These are phyloP conservation scores for Trypoxylus dichotomus DNA, from an alignment of 1,140 invertebrate genomes.

Conservation along the genomic window DNA sequence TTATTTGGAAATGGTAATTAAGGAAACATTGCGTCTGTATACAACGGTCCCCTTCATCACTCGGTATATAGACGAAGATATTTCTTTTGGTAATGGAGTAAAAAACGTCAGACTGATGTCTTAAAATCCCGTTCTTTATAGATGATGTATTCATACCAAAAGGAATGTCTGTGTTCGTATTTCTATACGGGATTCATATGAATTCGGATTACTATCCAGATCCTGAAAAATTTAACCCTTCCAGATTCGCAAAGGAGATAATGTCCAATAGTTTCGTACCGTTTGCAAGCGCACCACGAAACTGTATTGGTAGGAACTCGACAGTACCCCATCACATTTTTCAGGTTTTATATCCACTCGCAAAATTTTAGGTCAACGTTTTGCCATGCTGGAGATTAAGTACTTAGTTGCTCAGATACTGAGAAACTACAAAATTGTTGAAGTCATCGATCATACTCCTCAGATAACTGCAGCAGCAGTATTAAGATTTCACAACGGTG, in stretches of 20 bases:
- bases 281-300: constrained; percentile 70
- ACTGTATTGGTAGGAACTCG: constrained; percentile 64
- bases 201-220: constrained; percentile 67
- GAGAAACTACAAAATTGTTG: constrained; percentile 61
- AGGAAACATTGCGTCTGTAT: constrained; percentile 81
- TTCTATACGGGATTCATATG: constrained; percentile 66
- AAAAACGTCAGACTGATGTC: not conserved
- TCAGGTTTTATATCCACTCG: not conserved
- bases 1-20: constrained; percentile 79
- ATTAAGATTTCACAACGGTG: constrained; percentile 53
- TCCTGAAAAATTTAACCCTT: constrained; percentile 75
- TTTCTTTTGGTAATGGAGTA: not conserved
- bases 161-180: constrained; percentile 56
- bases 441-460: constrained; percentile 45
- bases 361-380: constrained; percentile 65
- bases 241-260: constrained; percentile 68
- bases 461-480: constrained; percentile 49
- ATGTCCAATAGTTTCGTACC: constrained; percentile 62
- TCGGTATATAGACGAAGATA: constrained; percentile 55
- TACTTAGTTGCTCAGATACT: constrained; percentile 67
- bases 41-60: constrained; percentile 81
- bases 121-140: constrained; percentile 40
- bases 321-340: not conserved
- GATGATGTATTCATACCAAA: constrained; percentile 58
- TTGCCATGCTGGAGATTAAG: constrained; percentile 77